These are phyloP conservation scores for Ochotona princeps DNA, from an alignment of 2,113 vertebrate genomes.

Conservation along the genomic window DNA sequence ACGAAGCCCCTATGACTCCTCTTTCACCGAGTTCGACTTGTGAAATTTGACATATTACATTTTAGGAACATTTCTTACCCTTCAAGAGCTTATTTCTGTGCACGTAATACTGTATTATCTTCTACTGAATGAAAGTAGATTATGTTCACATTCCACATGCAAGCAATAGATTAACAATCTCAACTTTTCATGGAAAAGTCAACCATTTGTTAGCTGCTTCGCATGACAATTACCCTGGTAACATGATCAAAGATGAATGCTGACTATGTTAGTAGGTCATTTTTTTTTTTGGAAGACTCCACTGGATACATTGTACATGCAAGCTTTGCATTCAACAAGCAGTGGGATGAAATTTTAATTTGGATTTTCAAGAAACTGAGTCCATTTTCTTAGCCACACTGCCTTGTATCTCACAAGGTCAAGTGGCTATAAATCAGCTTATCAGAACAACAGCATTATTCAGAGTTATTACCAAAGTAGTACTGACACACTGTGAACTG, in stretches of 20 bases:
- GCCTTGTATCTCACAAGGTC: not conserved
- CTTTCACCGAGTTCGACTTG: not conserved
- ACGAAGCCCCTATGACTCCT: not conserved
- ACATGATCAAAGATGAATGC: not conserved
- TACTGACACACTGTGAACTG: not conserved
- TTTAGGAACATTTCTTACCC: not conserved
- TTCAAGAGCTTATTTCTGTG: slow-evolving; percentile 1
- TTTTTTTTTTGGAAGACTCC: not conserved
- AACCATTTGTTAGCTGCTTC: not conserved
- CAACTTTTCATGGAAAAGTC: not conserved
- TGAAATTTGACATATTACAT: slow-evolving; percentile 6
- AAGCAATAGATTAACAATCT: not conserved
- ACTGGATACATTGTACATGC: not conserved
- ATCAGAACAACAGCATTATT: not conserved
- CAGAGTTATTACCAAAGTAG: not conserved
- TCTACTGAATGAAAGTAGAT: not conserved
- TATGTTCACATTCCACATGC: not conserved
- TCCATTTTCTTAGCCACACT: not conserved
- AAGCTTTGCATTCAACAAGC: not conserved
- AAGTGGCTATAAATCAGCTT: not conserved
- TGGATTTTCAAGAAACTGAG: slow-evolving; percentile 11
- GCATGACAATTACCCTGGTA: not conserved
- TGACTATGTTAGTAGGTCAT: not conserved
- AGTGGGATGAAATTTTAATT: not conserved
- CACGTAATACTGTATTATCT: not conserved